Conservation (phyloP, 2,797 vertebrate genomes). For the Hydrolagus colliei region DNA sequence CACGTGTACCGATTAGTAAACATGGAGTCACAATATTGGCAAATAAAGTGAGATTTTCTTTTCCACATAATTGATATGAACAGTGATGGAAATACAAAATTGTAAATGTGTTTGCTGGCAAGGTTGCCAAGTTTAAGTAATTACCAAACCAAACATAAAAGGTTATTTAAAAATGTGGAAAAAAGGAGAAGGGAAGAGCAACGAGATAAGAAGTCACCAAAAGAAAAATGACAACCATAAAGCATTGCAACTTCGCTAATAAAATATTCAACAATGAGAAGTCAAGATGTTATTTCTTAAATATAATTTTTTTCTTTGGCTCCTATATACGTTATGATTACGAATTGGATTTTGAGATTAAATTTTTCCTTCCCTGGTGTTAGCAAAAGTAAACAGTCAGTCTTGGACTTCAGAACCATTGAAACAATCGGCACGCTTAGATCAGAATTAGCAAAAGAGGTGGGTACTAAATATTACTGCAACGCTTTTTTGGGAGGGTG, state of each 20-base stretch:
- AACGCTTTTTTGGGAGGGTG: background rate
- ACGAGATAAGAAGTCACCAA: background rate
- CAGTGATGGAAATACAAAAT: too few relatives aligned
- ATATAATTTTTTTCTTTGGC: background rate
- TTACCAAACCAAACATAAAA: background rate
- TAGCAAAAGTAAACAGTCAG: too few relatives aligned
- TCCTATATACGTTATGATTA: background rate
- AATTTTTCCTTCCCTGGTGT: too few relatives aligned
- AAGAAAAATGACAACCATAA: slow-evolving; percentile 1
- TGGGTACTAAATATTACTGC: background rate
- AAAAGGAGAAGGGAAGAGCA: too few relatives aligned
- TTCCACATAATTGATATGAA: too few relatives aligned
- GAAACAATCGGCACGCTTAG: too few relatives aligned
- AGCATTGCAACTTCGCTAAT: background rate
- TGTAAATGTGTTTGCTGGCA: background rate
- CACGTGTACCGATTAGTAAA: too few relatives aligned
- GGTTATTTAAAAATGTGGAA: background rate
- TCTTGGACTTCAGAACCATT: too few relatives aligned
- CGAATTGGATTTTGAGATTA: too few relatives aligned
- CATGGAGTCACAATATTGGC: too few relatives aligned
- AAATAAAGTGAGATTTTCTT: too few relatives aligned
- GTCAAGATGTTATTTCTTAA: background rate
- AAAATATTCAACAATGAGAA: background rate
- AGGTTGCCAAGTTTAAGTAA: background rate
- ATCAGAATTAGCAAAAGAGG: too few relatives aligned